Conservation (phyloP, 2,113 vertebrate species). For the Phylloscopus trochilus region DNA sequence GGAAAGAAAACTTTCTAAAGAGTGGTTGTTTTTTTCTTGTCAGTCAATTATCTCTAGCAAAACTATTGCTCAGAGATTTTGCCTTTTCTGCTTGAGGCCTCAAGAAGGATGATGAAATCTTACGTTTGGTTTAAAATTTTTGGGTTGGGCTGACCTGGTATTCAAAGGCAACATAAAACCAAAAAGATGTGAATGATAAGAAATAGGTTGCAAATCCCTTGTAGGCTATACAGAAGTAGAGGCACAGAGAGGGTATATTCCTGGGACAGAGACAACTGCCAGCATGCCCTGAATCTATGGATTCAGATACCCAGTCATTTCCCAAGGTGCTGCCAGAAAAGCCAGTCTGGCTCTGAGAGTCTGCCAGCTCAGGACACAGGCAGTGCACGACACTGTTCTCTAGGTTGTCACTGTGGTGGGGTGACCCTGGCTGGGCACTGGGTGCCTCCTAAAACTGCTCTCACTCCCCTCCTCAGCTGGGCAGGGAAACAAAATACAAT, state of each 20-base stretch:
- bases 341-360: neutral
- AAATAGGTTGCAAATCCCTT: neutral
- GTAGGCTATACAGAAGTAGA: neutral
- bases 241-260: neutral
- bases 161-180: neutral
- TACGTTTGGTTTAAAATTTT: neutral
- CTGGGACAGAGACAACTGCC: neutral
- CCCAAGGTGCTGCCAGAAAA: neutral
- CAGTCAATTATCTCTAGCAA: neutral
- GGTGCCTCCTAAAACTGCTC: neutral
- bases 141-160: neutral
- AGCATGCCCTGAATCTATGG: neutral
- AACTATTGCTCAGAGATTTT: neutral
- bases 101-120: neutral
- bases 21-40: neutral
- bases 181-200: neutral
- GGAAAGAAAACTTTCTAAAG: neutral
- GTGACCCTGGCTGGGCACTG: neutral
- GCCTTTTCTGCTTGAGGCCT: neutral
- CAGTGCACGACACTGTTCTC: neutral
- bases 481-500: neutral
- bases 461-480: neutral
- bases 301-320: neutral
- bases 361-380: neutral
- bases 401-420: neutral